Evolutionary conservation across 1,140 invertebrate species (phyloP).

Genomic region (Colletes gigas): DNA sequence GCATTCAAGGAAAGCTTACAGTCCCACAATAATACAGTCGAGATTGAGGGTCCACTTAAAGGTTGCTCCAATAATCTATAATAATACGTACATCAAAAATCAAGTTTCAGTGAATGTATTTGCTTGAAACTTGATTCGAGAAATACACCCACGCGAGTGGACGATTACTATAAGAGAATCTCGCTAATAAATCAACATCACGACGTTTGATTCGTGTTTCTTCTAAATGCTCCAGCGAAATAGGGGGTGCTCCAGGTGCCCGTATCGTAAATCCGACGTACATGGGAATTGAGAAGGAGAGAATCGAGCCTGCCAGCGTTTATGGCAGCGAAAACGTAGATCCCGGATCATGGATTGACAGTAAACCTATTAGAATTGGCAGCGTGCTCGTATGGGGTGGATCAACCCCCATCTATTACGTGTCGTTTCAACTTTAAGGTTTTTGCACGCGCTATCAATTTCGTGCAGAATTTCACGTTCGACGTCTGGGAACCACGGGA

Average conservation of each 20-base stretch:
- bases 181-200: no score
- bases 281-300: not conserved
- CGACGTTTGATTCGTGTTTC: not conserved
- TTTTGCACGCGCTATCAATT: not conserved
- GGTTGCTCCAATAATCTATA: no score
- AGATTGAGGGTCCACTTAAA: no score
- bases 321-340: slow-evolving; percentile 37
- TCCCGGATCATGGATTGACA: slow-evolving; percentile 41
- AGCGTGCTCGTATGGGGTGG: slow-evolving; percentile 7
- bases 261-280: not conserved
- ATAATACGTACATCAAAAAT: no score
- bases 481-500: not conserved
- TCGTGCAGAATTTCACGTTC: not conserved
- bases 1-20: no score
- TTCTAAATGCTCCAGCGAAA: not conserved
- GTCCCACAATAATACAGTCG: no score
- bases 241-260: not conserved
- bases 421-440: slow-evolving; percentile 6
- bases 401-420: slow-evolving; percentile 9
- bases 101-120: no score
- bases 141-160: no score
- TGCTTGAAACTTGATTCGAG: no score
- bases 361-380: slow-evolving; percentile 55
- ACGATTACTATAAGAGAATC: no score
- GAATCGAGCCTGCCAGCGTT: slow-evolving; percentile 1